Evolutionary conservation across 2,797 vertebrate genomes (phyloP).

Genomic region (Crypturellus tataupa): DNA sequence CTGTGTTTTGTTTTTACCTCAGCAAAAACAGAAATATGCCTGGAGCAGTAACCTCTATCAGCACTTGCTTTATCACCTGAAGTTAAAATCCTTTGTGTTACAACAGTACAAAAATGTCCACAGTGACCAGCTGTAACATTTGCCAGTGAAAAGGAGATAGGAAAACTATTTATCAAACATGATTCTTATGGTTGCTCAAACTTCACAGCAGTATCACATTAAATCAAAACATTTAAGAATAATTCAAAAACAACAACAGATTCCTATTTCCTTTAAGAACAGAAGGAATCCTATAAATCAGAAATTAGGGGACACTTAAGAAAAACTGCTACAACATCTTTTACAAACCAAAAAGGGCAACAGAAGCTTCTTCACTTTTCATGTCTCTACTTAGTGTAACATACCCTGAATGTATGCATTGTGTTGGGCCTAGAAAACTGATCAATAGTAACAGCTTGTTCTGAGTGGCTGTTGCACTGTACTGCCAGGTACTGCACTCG

Average conservation of each 20-base stretch:
- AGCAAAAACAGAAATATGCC: background rate
- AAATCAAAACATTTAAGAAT: background rate
- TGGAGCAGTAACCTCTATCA: background rate
- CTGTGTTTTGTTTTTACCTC: background rate
- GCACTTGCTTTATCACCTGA: background rate
- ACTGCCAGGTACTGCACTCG: conserved; percentile 75
- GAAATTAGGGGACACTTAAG: background rate
- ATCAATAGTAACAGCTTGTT: conserved; percentile 70
- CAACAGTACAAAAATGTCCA: background rate
- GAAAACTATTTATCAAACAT: background rate
- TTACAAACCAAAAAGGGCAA: background rate
- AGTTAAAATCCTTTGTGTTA: background rate
- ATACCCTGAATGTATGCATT: conserved; percentile 83
- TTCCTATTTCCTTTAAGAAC: no score
- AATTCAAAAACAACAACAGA: background rate
- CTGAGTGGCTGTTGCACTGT: conserved; percentile 72
- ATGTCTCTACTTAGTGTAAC: background rate
- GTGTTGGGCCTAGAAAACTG: conserved; percentile 84
- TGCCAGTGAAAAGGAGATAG: background rate
- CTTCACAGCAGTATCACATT: background rate
- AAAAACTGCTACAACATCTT: background rate
- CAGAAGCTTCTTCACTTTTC: background rate
- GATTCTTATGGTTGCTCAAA: background rate
- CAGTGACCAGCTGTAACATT: background rate
- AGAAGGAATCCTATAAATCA: background rate